These are phyloP conservation scores for Polyodon spathula DNA, from an alignment of 2,113 vertebrate species.

Conservation along the genomic window DNA sequence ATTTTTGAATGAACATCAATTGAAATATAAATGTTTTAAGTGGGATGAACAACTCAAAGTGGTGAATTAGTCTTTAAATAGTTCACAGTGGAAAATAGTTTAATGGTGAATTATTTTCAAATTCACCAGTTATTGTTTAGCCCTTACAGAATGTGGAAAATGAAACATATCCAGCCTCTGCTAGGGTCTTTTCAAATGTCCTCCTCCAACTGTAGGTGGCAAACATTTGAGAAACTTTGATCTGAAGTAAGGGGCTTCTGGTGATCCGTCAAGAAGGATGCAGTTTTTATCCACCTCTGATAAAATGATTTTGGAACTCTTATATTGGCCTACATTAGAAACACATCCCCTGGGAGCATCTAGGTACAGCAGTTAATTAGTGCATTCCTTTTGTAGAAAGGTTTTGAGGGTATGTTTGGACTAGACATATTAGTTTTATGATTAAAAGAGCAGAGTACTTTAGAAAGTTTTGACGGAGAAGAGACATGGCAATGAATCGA, in stretches of 20 bases:
- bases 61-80: no score
- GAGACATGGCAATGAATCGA: conserved; percentile 39
- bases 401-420: conserved; percentile 37
- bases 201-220: background rate
- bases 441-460: conserved; percentile 16
- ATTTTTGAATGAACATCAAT: no score
- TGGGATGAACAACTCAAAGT: no score
- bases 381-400: conserved; percentile 12
- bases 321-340: conserved; percentile 32
- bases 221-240: conserved; percentile 7
- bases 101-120: no score
- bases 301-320: conserved; percentile 38
- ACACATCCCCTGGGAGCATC: conserved; percentile 29
- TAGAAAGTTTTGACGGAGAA: conserved; percentile 23
- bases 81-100: no score
- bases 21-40: no score
- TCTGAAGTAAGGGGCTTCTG: background rate
- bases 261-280: conserved; percentile 13
- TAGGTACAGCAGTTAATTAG: conserved; percentile 26
- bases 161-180: no score
- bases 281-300: conserved; percentile 25
- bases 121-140: no score
- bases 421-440: conserved; percentile 26
- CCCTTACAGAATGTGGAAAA: no score
- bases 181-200: no score